Percentiles rank a stretch among this genome's conserved stretches.
phyloP scores from a whole-genome alignment of 2,888 invertebrate species.

The Meiosimyza decipiens region DNA sequence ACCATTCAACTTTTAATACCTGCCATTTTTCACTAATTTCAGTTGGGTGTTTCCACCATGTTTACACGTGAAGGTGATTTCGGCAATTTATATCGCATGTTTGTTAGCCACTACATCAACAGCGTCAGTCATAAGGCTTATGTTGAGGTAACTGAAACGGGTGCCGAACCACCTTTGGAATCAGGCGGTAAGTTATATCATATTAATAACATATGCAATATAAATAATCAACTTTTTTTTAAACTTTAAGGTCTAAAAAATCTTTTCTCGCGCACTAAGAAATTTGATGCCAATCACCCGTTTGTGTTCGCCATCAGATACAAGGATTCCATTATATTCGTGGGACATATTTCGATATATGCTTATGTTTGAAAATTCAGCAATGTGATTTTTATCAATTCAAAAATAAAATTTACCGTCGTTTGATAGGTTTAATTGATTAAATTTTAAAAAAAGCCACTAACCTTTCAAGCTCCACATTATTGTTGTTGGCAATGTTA shows the following conservation, averaged over 20 bases:
- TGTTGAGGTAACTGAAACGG: conserved; percentile 56
- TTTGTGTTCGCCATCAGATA: conserved; percentile 58
- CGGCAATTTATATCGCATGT: conserved; percentile 62
- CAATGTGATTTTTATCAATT: too few species aligned
- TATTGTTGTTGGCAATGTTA: conserved; percentile 7
- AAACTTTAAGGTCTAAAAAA: conserved; percentile 53
- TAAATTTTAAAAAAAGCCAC: neutral
- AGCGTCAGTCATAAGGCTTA: conserved; percentile 58
- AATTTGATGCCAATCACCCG: conserved; percentile 59
- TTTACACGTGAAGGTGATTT: conserved; percentile 60
- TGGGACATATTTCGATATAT: conserved; percentile 60
- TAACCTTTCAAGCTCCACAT: conserved; percentile 29
- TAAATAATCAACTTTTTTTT: neutral
- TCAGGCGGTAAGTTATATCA: conserved; percentile 51
- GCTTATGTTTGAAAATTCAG: conserved; percentile 48
- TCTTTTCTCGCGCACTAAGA: conserved; percentile 58
- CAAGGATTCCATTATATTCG: conserved; percentile 58
- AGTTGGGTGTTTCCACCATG: conserved; percentile 60
- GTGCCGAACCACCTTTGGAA: conserved; percentile 57
- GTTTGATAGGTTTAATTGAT: too few species aligned
- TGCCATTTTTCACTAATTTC: neutral
- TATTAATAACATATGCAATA: too few species aligned
- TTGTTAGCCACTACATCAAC: conserved; percentile 60
- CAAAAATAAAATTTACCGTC: too few species aligned
- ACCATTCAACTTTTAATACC: neutral